A percentile compares a stretch with the other conserved stretches of the same genome.
Conservation (phyloP, 2,797 vertebrate genomes). For the Rousettus madagascariensis region DNA sequence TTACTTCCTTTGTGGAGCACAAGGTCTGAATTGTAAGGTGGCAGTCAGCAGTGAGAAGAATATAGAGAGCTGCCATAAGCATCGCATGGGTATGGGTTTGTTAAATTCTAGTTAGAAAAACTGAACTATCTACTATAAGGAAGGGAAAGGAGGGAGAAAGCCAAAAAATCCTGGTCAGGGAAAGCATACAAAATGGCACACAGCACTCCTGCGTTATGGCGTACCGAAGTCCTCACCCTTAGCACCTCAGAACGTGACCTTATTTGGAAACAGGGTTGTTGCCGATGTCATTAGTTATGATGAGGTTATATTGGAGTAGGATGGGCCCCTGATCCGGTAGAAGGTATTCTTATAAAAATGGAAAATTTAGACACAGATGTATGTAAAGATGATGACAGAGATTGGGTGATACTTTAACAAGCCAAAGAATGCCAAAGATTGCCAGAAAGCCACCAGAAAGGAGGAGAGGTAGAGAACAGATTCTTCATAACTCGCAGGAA, state of each 20-base stretch:
- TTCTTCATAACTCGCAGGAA: neutral
- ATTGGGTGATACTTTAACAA: neutral
- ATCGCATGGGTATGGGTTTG: neutral
- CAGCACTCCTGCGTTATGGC: accelerated
- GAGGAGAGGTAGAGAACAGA: neutral
- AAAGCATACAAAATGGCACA: neutral
- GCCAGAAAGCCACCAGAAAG: neutral
- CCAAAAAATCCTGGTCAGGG: neutral
- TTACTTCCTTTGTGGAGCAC: neutral
- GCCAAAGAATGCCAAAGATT: too few relatives aligned
- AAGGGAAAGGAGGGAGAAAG: neutral
- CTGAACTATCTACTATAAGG: too few relatives aligned
- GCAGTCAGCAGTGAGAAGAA: neutral
- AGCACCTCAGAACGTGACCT: neutral
- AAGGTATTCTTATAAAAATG: neutral
- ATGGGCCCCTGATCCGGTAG: too few relatives aligned
- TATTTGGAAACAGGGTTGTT: neutral
- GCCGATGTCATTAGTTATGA: neutral
- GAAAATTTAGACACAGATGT: neutral
- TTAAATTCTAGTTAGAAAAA: neutral
- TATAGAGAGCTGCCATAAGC: neutral
- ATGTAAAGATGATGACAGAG: neutral
- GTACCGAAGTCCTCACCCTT: neutral
- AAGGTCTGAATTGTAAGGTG: neutral
- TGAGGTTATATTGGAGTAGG: neutral